Evolutionary conservation across 2,888 invertebrate species (phyloP).

Genomic region (Polymixis lichenea): DNA sequence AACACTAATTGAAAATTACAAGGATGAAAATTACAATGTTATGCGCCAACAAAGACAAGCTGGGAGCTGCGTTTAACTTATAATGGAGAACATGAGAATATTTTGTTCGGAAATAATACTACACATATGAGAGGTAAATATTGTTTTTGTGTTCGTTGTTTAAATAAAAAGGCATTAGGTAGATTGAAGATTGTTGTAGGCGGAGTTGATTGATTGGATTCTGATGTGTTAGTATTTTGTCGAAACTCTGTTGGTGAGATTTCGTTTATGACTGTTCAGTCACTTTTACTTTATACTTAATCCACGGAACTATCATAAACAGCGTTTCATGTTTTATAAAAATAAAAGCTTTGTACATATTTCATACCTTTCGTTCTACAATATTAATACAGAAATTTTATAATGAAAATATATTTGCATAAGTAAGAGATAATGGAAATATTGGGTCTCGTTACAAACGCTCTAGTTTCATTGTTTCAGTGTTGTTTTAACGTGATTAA

Average conservation of each 20-base stretch:
- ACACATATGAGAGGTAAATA: background rate
- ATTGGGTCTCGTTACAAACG: conserved; percentile 21
- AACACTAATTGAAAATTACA: conserved; percentile 66
- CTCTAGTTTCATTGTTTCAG: conserved; percentile 25
- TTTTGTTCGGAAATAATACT: conserved; percentile 26
- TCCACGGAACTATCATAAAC: background rate
- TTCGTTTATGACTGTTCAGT: background rate
- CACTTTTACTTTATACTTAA: background rate
- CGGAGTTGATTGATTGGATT: conserved; percentile 37
- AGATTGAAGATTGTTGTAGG: conserved; percentile 1
- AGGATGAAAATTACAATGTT: conserved; percentile 61
- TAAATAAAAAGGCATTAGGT: conserved; percentile 7
- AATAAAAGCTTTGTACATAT: background rate
- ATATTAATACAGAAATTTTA: conserved; percentile 40
- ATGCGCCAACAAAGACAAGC: conserved; percentile 50
- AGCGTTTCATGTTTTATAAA: background rate
- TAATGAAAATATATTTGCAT: conserved; percentile 43
- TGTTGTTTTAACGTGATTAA: conserved; percentile 33
- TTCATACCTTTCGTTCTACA: conserved; percentile 15
- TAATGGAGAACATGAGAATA: conserved; percentile 30
- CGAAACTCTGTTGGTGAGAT: background rate
- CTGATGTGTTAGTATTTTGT: background rate
- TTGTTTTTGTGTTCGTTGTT: conserved; percentile 19
- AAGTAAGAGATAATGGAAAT: conserved; percentile 35
- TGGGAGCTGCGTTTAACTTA: conserved; percentile 17